Base-by-base conservation (phyloP, 2,113 vertebrate genomes). In the Phyllostomus hastatus region DNA sequence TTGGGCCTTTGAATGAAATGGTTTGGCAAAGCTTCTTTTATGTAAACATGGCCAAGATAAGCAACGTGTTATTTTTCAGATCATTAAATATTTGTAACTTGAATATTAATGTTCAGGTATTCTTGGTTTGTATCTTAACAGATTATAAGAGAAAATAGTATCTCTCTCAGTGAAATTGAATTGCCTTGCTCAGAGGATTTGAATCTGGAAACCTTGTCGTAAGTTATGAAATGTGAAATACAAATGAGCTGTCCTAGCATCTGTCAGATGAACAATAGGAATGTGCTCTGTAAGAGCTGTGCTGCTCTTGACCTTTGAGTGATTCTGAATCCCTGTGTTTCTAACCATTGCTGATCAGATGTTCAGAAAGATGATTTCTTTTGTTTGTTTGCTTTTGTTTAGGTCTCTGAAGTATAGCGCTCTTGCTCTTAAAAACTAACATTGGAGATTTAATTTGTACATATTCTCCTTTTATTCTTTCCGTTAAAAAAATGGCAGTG, bases 141-240 rank as follows among this genome's bases (percentile, higher is more conserved):
- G 99, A 99, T 99, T 86, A 99, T 99, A 97, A 99, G 99, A 95
- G 99, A 99, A 94, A 99, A 99, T 94, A 99, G 99, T 33, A 98
- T 99, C 80, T 99, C 98, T 88, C 98, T 99, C 61, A 98, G 98
- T 92, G 98, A 98, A 93, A 98, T 99, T 76, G 99, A 99, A 96
- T 95, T 98, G 72, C 98, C 99, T 82, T 97, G 99, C 2, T 99
- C 99, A 83, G 99, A 99, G 93, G 99, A 99, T 97, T 97, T 99
- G 89, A 99, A 99, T 97, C 98, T 99, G 98, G 99, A 99, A 98
- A 99, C 99, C 0, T 98, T 99, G 97, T 99, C 99, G 99, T 99
- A 98, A 99, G 99, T 99, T 90, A 69, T 79, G 9, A 82, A 96
- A 88, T 91, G 14, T 46, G 10, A 84, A 87, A 38, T 83, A 57